Base-by-base conservation (phyloP, 2,888 invertebrate genomes). In the Drosophila barbarae region DNA sequence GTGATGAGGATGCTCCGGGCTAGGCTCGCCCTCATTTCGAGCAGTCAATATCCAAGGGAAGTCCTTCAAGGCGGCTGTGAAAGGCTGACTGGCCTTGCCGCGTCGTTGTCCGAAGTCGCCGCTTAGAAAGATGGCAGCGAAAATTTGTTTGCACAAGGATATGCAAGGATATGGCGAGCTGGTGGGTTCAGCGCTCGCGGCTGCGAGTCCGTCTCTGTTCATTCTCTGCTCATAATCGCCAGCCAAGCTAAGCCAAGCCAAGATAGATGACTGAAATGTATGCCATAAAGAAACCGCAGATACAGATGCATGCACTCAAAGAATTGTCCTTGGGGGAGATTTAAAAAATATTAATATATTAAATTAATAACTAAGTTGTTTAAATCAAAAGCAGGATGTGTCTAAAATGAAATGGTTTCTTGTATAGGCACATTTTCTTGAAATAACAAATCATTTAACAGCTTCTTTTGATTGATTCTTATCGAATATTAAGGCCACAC, bases 151-250 rank as follows among this genome's bases (percentile, higher is more conserved):
- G 83, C 76, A 49, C 74, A 78, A 78, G 70, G 65, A 72, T 74
- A 71, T 65, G 66, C 83, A 73, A 70, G 83, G 77, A 73, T 73
- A 65, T 79, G 47, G 47, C 54, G 47, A 54, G 54, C 34, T 41
- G 46, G 46, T 69, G 55, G 56, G 84, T 86, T 83, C 87, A 85
- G 78, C 78, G 86, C 87, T 84, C 83, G 86, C 86, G 87, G 88
- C 73, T 70, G 59, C 61, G 9, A 53, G 52, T 71, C 63, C 23
- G 18, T 39, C 35, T 26, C 61, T 56, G 36, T 63, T 30, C 59
- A 18, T 13, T 47, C 30, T 13, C 30, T 47, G 13, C 61, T 60
- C 60, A 65, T 64, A 76, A 78, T 78, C 76, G 76, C 82, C 82
- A 74, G 64, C 46, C 30, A 18, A 21, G 30, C 30, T 18, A 8